phyloP scores from a whole-genome alignment of 1,140 invertebrate species.

The Rhynchophorus ferrugineus region DNA sequence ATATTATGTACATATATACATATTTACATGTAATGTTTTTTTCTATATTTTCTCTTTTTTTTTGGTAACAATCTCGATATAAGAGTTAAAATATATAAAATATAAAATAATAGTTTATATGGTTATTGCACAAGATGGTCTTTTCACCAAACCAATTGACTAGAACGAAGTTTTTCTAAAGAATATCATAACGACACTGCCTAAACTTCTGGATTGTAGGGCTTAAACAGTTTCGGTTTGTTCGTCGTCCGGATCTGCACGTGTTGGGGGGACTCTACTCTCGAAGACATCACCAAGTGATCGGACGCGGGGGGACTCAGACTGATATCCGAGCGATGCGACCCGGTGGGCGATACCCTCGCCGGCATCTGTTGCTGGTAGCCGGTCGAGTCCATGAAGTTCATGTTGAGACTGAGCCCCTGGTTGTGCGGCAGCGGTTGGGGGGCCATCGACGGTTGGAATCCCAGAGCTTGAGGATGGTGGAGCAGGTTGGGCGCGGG shows the following conservation, averaged over 20 bases:
- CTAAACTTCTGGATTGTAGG: constrained; percentile 57
- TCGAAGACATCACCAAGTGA: constrained; percentile 31
- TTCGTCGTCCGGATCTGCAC: constrained; percentile 40
- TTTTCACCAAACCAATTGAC: too few relatives aligned
- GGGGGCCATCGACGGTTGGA: constrained; percentile 14
- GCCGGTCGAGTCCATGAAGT: constrained; percentile 27
- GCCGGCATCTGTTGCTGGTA: constrained; percentile 14
- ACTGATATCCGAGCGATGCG: constrained; percentile 36
- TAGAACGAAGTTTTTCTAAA: too few relatives aligned
- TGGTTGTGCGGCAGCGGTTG: constrained; percentile 21
- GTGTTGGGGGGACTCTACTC: constrained; percentile 33
- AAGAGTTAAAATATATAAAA: neutral
- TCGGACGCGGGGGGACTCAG: constrained; percentile 34
- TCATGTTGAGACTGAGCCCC: constrained; percentile 34
- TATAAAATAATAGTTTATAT: neutral
- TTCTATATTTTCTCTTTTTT: too few relatives aligned
- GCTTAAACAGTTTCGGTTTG: constrained; percentile 60
- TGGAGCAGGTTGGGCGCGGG: constrained; percentile 25
- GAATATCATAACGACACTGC: too few relatives aligned
- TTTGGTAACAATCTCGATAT: neutral
- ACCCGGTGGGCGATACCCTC: constrained; percentile 29
- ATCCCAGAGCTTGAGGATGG: constrained; percentile 17
- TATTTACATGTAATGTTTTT: neutral
- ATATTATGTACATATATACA: neutral
- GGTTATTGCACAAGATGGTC: too few relatives aligned